Percentiles rank a stretch among this genome's conserved stretches.
These are phyloP conservation scores for Meloidogyne hapla DNA, from an alignment of 1,140 invertebrate genomes.

Conservation along the genomic window DNA sequence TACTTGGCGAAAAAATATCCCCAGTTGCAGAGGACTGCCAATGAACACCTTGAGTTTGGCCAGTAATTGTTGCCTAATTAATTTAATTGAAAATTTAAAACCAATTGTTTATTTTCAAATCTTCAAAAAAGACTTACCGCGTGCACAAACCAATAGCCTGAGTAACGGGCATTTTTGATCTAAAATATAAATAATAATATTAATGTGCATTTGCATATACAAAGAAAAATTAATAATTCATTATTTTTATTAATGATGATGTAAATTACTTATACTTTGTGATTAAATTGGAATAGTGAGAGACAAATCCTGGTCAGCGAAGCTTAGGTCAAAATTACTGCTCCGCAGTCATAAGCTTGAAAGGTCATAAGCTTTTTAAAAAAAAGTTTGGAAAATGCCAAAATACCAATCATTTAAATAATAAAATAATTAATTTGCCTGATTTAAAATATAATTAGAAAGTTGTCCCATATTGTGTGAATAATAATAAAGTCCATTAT, in stretches of 20 bases:
- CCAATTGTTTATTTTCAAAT: neutral
- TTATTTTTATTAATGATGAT: too few relatives aligned
- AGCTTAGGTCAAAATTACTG: too few relatives aligned
- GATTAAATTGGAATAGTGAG: too few relatives aligned
- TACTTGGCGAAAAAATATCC: slow-evolving; percentile 14
- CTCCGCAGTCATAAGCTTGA: too few relatives aligned
- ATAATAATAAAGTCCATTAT: slow-evolving; percentile 25
- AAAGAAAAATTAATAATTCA: too few relatives aligned
- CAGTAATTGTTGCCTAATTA: slow-evolving; percentile 22
- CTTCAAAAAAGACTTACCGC: slow-evolving; percentile 13
- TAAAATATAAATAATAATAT: neutral
- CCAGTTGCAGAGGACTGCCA: slow-evolving; percentile 24
- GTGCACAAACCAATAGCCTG: slow-evolving; percentile 27
- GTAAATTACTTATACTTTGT: too few relatives aligned
- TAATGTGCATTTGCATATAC: too few relatives aligned
- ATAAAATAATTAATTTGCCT: neutral
- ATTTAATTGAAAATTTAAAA: neutral
- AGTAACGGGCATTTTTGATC: slow-evolving; percentile 16
- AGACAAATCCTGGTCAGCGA: too few relatives aligned
- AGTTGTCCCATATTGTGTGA: slow-evolving; percentile 22
- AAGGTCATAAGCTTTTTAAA: too few relatives aligned
- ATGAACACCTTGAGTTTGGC: slow-evolving; percentile 20
- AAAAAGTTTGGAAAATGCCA: too few relatives aligned
- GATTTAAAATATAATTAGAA: slow-evolving; percentile 21
- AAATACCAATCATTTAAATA: neutral